Conservation (phyloP, 64 coral and sea anemone genomes). For the Acropora tenuis region DNA sequence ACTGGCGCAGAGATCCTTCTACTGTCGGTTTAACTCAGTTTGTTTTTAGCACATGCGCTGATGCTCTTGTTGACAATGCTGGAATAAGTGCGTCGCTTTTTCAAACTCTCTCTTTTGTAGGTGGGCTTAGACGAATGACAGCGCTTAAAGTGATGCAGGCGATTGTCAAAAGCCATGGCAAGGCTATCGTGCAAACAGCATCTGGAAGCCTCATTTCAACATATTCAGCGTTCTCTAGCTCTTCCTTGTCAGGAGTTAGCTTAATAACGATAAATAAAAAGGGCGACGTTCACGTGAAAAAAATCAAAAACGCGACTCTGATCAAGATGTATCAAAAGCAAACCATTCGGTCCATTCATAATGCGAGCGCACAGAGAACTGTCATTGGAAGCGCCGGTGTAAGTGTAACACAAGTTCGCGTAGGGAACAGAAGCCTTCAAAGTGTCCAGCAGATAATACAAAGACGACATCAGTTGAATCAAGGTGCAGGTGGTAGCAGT, state of each 20-base stretch:
- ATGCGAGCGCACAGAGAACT: background rate
- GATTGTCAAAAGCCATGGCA: constrained; percentile 60
- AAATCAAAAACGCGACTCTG: constrained; percentile 33
- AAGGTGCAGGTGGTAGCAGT: too few relatives aligned
- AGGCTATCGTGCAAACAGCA: constrained; percentile 60
- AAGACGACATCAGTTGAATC: constrained; percentile 4
- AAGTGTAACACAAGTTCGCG: constrained; percentile 2
- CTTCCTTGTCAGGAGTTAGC: constrained; percentile 39
- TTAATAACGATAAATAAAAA: constrained; percentile 46
- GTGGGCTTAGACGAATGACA: constrained; percentile 30
- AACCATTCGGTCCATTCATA: constrained; percentile 20
- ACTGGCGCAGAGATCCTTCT: too few relatives aligned
- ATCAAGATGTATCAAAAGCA: constrained; percentile 29
- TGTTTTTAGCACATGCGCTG: background rate
- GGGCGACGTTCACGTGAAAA: constrained; percentile 33
- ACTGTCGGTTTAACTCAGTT: too few relatives aligned
- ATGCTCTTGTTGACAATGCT: background rate
- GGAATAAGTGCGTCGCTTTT: background rate
- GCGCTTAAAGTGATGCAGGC: constrained; percentile 54
- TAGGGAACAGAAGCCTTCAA: background rate
- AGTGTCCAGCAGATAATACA: constrained; percentile 41
- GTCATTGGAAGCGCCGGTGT: constrained; percentile 37
- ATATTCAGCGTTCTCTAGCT: background rate
- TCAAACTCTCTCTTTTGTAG: background rate
- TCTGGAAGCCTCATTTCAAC: constrained; percentile 44